Base-by-base conservation (phyloP, 2,113 vertebrate genomes). In the Serranochromis macrocephalus region DNA sequence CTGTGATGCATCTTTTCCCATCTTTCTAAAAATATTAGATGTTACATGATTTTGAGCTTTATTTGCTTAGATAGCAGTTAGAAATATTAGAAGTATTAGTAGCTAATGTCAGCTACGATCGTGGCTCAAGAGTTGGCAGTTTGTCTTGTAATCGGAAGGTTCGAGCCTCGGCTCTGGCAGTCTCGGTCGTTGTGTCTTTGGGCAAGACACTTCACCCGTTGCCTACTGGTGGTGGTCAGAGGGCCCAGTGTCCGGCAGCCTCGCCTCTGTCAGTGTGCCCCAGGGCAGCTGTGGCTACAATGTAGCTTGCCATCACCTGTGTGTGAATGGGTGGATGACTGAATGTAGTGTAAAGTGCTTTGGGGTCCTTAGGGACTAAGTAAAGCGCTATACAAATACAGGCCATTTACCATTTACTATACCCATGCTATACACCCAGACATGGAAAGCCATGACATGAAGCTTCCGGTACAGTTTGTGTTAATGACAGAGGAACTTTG, bases 101-200 rank as follows among this genome's bases (percentile, higher is more conserved):
- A 38, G 61, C 31, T n/a, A 66, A 66, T 38, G 1, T 66, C 33
- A 13, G 19, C 61, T 38, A 5, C 1, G 5, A 17, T 17, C 2
- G 5, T 61, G 57, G 57, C 57, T 61, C 14, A 61, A 61, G 26
- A 31, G 57, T 2, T 61, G 57, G 57, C 2, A 61, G 26, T 61
- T 61, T 0, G 3, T 6, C 26, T 61, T 61, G 57, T 61, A 61
- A 61, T 58, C 14, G 26, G 14, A 31, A 58, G 57, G 1, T 58
- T 6, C 0, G 14, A 31, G 5, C 26, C 29, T 8, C 0, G 2
- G 57, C 57, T 31, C 33, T 0, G 2, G 14, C 2, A 17, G 55
- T 31, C 55, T 31, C 2, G 1, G 24, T 58, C 3, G 14, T 31
- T 31, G 57, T 61, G 1, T 61, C 26, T 3, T 9, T 61, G 57